These are phyloP conservation scores for Ascaphus truei DNA, from an alignment of 2,113 vertebrate species.

Conservation along the genomic window DNA sequence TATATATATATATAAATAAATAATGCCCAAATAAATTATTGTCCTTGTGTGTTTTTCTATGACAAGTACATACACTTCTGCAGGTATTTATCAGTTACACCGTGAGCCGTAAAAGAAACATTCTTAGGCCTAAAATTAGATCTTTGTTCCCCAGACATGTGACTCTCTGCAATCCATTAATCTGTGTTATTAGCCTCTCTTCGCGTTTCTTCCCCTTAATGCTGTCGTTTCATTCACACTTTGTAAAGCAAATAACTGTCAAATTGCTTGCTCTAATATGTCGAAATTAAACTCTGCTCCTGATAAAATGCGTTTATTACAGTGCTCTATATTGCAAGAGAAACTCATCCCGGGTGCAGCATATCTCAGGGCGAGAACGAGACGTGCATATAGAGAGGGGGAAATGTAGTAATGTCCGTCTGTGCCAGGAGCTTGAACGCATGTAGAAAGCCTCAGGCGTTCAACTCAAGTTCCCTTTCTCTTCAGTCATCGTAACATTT, in stretches of 20 bases:
- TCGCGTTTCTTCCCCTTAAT: constrained; percentile 45
- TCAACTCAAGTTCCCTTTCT: neutral
- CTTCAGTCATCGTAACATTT: no score
- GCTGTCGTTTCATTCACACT: constrained; percentile 52
- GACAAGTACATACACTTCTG: neutral
- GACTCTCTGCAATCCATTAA: constrained; percentile 41
- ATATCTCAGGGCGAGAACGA: constrained; percentile 10
- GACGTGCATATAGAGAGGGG: constrained; percentile 36
- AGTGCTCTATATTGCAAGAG: constrained; percentile 40
- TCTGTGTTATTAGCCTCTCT: constrained; percentile 50
- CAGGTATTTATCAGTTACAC: neutral
- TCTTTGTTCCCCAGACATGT: constrained; percentile 39
- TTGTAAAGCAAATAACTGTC: constrained; percentile 57
- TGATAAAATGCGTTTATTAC: constrained; percentile 50
- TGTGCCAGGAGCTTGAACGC: neutral
- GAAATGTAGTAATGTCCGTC: neutral
- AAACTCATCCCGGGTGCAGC: constrained; percentile 38
- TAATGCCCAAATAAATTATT: no score
- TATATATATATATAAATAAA: no score
- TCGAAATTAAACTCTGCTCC: constrained; percentile 55
- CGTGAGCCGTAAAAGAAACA: neutral
- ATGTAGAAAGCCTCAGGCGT: neutral
- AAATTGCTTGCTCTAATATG: constrained; percentile 61
- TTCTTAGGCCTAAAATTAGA: constrained; percentile 6
- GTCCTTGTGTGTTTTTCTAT: no score